These are phyloP conservation scores for Sorex fumeus DNA, from an alignment of 2,113 vertebrate genomes.

Conservation along the genomic window DNA sequence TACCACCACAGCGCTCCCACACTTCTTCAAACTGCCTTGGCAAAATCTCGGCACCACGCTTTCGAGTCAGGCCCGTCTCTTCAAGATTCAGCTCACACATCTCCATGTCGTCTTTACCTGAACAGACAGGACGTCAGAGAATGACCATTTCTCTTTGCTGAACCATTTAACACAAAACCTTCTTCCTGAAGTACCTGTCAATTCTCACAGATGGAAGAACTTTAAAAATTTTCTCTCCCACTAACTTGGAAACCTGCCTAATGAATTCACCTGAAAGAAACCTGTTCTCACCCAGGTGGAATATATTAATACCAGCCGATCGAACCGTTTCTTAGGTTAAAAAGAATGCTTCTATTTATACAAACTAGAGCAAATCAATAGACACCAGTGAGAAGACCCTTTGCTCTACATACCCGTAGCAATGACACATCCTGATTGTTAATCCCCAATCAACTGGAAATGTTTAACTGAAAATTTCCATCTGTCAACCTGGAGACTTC, in stretches of 20 bases:
- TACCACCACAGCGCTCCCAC: constrained; percentile 98
- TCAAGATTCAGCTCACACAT: constrained; percentile 99
- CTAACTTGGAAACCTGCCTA: constrained; percentile 19
- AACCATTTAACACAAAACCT: not conserved
- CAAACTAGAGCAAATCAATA: not conserved
- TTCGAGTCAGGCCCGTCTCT: constrained; percentile 97
- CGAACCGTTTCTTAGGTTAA: constrained; percentile 10
- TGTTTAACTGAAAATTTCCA: constrained; percentile 20
- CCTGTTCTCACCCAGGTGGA: constrained; percentile 12
- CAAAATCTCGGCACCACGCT: constrained; percentile 97
- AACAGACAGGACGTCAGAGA: not conserved
- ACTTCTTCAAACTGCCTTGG: constrained; percentile 97
- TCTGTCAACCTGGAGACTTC: not conserved
- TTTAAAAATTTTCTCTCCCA: constrained; percentile 27
- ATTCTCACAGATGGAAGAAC: not conserved
- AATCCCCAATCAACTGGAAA: constrained; percentile 25
- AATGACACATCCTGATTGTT: not conserved
- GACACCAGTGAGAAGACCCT: not conserved
- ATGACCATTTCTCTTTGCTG: not conserved
- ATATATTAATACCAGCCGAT: not conserved
- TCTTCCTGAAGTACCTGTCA: not conserved
- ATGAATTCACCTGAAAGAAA: constrained; percentile 41
- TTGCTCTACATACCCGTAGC: not conserved
- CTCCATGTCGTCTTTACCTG: constrained; percentile 99
- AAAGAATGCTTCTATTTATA: constrained; percentile 1